These are phyloP conservation scores for Porites lutea DNA, from an alignment of 64 coral and sea anemone species.

Conservation along the genomic window DNA sequence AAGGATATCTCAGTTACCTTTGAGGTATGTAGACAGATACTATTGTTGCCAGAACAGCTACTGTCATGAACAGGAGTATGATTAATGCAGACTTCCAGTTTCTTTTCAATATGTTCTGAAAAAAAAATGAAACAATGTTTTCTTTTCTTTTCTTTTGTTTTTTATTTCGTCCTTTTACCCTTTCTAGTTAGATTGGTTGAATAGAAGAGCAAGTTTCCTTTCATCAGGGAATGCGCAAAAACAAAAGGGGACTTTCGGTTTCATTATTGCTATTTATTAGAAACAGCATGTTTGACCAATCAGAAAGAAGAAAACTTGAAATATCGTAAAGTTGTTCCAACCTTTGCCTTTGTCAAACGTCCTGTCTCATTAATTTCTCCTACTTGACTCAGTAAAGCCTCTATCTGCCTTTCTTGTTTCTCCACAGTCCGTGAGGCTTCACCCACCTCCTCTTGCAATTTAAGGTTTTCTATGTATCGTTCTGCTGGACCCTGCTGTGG, in stretches of 20 bases:
- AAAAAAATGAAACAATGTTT: not conserved
- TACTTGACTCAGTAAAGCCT: constrained; percentile 17
- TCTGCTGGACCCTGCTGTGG: constrained; percentile 15
- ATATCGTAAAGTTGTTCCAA: not conserved
- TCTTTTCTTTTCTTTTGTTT: not conserved
- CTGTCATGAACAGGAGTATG: not conserved
- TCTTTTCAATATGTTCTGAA: not conserved
- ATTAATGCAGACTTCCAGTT: constrained; percentile 14
- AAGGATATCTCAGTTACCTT: not conserved
- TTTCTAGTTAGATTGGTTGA: too few relatives aligned
- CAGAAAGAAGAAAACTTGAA: too few relatives aligned
- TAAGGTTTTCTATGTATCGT: not conserved
- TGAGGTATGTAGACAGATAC: not conserved
- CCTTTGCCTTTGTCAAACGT: not conserved
- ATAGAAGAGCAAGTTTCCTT: too few relatives aligned
- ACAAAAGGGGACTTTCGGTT: too few relatives aligned
- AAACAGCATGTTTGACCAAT: too few relatives aligned
- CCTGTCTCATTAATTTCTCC: not conserved
- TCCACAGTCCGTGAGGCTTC: not conserved
- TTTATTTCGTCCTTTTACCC: too few relatives aligned
- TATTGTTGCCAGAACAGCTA: not conserved
- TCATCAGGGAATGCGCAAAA: too few relatives aligned
- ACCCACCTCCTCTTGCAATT: constrained; percentile 21
- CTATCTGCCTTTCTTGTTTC: constrained; percentile 27
- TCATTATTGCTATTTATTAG: too few relatives aligned